A percentile compares a stretch with the other conserved stretches of the same genome.
Evolutionary conservation across 2,888 invertebrate genomes (phyloP).

Genomic region (Calameuta pallipes): DNA sequence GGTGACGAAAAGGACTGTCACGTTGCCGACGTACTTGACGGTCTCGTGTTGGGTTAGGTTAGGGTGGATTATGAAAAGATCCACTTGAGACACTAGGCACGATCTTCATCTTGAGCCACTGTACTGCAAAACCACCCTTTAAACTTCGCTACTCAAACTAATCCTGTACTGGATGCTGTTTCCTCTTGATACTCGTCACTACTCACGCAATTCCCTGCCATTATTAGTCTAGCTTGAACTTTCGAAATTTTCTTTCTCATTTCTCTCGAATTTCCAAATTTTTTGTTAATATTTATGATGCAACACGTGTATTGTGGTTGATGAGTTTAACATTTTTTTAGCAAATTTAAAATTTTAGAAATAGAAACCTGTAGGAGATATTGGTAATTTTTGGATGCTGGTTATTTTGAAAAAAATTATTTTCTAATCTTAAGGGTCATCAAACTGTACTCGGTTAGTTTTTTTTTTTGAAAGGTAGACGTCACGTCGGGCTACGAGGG

Average conservation of each 20-base stretch:
- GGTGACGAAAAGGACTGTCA: neutral
- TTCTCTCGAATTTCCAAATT: neutral
- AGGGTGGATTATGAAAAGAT: conserved; percentile 25
- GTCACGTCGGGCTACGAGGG: neutral
- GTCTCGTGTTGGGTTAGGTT: conserved; percentile 5
- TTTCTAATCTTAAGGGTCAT: too few relatives aligned
- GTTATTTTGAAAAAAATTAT: too few relatives aligned
- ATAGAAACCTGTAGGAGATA: too few relatives aligned
- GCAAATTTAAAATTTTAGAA: too few relatives aligned
- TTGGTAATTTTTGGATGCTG: too few relatives aligned
- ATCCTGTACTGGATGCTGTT: neutral
- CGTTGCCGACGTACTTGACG: neutral
- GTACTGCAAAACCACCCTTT: conserved; percentile 23
- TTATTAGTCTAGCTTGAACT: neutral
- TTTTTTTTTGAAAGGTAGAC: neutral
- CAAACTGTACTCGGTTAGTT: neutral
- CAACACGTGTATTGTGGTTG: too few relatives aligned
- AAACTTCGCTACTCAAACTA: conserved; percentile 15
- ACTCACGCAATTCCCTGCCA: neutral
- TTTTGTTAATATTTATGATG: neutral
- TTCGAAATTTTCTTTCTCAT: neutral
- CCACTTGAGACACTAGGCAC: conserved; percentile 49
- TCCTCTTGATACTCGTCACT: neutral
- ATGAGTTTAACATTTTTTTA: too few relatives aligned
- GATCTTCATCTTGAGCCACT: conserved; percentile 43